A percentile compares a stretch with the other conserved stretches of the same genome.
Conservation (phyloP, 2,113 vertebrate genomes). For the Microtus richardsoni region DNA sequence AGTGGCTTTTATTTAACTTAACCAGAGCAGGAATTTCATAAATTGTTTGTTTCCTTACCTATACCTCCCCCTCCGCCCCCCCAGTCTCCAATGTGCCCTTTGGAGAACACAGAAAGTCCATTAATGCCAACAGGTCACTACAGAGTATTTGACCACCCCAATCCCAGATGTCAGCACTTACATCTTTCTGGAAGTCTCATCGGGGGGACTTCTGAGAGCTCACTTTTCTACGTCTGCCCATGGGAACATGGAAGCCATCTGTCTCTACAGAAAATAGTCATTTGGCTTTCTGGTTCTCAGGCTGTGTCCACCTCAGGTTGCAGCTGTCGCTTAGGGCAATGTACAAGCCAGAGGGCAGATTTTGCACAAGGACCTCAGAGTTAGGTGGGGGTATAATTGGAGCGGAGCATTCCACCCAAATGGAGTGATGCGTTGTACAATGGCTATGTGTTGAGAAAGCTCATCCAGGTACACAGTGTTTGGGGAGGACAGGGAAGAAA, state of each 20-base stretch:
- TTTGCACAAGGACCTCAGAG: conserved; percentile 19
- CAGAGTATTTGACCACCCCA: not conserved
- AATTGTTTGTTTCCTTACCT: not conserved
- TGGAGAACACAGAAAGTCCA: not conserved
- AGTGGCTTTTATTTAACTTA: conserved; percentile 13
- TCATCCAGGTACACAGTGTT: too few species aligned
- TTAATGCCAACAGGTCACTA: not conserved
- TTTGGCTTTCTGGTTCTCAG: not conserved
- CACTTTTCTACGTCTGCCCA: not conserved
- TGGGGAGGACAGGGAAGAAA: not conserved
- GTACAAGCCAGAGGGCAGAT: not conserved
- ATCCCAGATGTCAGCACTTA: too few species aligned
- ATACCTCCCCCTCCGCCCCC: rapidly evolving
- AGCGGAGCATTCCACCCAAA: not conserved
- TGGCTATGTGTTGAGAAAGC: not conserved
- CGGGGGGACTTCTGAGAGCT: not conserved
- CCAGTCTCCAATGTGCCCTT: not conserved
- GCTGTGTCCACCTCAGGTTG: not conserved
- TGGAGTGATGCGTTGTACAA: not conserved
- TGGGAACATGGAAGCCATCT: not conserved
- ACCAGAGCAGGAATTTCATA: not conserved
- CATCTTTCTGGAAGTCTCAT: not conserved
- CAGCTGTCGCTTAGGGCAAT: not conserved
- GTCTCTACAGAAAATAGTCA: not conserved
- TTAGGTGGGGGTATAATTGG: not conserved